Evolutionary conservation across 2,888 invertebrate species (phyloP).

Genomic region (Willowsia nigromaculata): DNA sequence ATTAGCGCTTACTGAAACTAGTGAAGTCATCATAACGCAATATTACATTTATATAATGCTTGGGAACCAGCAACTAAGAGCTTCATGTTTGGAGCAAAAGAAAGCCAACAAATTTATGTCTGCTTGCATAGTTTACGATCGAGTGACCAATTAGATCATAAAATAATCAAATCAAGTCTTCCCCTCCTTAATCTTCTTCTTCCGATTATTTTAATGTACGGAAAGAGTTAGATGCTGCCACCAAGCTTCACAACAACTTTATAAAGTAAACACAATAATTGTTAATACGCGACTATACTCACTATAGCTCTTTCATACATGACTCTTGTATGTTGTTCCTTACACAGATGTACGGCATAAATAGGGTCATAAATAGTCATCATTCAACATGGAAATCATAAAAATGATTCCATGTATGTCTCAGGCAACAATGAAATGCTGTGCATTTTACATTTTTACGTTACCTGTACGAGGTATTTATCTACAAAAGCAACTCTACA

Average conservation of each 20-base stretch:
- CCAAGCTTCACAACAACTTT: not conserved
- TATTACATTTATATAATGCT: too few relatives aligned
- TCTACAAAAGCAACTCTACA: too few relatives aligned
- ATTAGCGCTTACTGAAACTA: not conserved
- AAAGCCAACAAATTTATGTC: not conserved
- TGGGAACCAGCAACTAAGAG: too few relatives aligned
- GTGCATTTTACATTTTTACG: too few relatives aligned
- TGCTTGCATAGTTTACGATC: conserved; percentile 33
- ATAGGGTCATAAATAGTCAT: not conserved
- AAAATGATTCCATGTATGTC: not conserved
- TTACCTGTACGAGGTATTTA: too few relatives aligned
- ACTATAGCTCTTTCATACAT: too few relatives aligned
- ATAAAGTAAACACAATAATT: not conserved
- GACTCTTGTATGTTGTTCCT: not conserved
- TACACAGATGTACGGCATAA: too few relatives aligned
- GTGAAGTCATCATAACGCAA: not conserved
- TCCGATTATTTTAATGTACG: not conserved
- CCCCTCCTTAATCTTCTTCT: not conserved
- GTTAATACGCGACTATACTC: not conserved
- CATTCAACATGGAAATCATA: not conserved
- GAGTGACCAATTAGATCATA: conserved; percentile 20
- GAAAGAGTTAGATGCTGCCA: not conserved
- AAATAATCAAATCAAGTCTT: conserved; percentile 1
- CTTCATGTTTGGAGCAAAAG: too few relatives aligned
- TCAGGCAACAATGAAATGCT: not conserved